Base-by-base conservation (phyloP, 2,888 invertebrate genomes). In the Noctua pronuba region DNA sequence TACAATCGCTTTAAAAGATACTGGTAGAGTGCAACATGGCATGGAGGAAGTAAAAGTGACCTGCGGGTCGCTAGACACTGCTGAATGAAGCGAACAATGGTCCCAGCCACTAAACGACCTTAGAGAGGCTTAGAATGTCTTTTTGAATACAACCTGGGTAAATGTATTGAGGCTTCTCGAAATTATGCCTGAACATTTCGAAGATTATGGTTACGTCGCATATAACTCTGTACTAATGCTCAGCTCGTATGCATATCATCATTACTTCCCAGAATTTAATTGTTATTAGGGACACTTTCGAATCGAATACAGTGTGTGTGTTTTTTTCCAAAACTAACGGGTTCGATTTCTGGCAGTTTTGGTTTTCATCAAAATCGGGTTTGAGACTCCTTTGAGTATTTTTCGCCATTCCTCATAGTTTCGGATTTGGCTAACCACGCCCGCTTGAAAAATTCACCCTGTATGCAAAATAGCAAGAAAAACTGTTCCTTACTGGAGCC, bases 41-140 rank as follows among this genome's bases (percentile, higher is more conserved):
- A 83, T 71, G 58, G 49, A 79, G 82, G 86, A 87, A 86, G 84
- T 82, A 87, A 86, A 87, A 87, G 88, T 78, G 80, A 79, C 77
- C 77, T 24, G 55, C 18, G 24, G 79, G 73, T 81, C 71, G 70
- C 46, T 41, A 73, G 75, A 52, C 52, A 79, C 75, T 55, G 73
- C 44, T 58, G 58, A 75, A 62, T 64, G 78, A 68, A 55, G 58
- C n/a, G 60, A 77, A 84, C 77, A 77, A 86, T 83, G 1, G 55
- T 75, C 55, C 67, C 64, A 58, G 68, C 41, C 65, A 75, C 67
- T 79, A 68, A 79, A 69, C 66, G 60, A 73, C 79, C 74, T 60
- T 65, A 64, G 2, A 67, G 66, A 41, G 52, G 21, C n/a, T 65
- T 60, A 60, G 35, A 79, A 71, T 73, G 46, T 49, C 2, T 74